Evolutionary conservation across 53 echinoderm and acorn worm genomes (phyloP).

Genomic region (Arbacia lixula): DNA sequence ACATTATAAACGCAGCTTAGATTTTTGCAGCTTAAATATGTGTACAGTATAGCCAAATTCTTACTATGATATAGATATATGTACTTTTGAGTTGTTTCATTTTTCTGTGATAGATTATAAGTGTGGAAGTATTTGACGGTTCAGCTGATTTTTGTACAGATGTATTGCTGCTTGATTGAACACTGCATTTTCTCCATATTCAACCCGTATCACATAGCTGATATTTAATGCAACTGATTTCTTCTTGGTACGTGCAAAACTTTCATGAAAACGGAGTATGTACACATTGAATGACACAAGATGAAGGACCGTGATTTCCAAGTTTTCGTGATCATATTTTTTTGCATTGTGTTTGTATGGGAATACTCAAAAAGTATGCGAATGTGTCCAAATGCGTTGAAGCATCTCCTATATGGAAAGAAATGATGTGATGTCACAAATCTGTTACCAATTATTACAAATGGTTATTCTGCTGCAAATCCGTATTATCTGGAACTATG

Average conservation of each 20-base stretch:
- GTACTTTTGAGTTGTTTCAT: neutral
- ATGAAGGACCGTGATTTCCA: neutral
- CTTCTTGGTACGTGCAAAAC: neutral
- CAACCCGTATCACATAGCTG: no score
- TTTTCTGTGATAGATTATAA: neutral
- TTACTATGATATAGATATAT: slow-evolving; percentile 23
- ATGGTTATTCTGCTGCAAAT: no score
- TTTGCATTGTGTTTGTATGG: no score
- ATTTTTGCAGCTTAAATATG: slow-evolving; percentile 37
- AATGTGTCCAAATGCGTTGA: no score
- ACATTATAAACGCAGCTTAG: slow-evolving; percentile 34
- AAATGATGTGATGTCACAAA: no score
- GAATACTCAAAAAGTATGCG: no score
- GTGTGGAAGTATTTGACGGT: no score
- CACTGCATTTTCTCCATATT: slow-evolving; percentile 26
- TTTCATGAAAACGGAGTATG: slow-evolving; percentile 5
- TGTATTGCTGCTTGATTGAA: neutral
- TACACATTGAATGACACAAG: neutral
- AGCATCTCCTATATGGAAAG: no score
- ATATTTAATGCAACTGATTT: slow-evolving; percentile 24
- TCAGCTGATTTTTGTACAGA: slow-evolving; percentile 23
- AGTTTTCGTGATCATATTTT: no score
- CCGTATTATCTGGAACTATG: no score
- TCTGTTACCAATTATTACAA: no score
- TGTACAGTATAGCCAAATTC: slow-evolving; percentile 52